Percentiles rank a stretch among this genome's conserved stretches.
phyloP scores from a whole-genome alignment of 2,113 vertebrate genomes.

The Elachura formosa region DNA sequence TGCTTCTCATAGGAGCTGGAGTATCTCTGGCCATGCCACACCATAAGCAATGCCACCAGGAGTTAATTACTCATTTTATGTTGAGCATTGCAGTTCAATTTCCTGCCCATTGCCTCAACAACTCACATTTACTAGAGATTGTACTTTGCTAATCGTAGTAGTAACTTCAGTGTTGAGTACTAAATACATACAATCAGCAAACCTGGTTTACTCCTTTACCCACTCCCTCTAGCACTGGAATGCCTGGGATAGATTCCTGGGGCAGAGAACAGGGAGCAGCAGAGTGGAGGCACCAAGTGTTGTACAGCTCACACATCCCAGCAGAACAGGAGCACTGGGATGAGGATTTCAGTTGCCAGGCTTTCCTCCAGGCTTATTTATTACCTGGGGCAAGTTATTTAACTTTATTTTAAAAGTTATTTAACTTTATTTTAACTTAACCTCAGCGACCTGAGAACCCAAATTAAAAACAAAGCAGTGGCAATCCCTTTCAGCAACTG shows the following conservation, averaged over 20 bases:
- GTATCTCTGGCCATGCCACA: background rate
- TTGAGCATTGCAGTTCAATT: background rate
- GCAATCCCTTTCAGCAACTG: background rate
- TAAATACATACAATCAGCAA: background rate
- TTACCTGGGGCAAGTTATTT: background rate
- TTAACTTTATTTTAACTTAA: no score
- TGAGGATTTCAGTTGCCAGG: background rate
- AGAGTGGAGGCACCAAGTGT: rapidly evolving
- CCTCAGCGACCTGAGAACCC: no score
- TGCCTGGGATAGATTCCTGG: background rate
- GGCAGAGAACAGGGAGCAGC: background rate
- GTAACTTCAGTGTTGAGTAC: background rate
- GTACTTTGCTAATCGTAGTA: background rate
- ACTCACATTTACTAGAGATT: background rate
- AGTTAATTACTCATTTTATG: background rate
- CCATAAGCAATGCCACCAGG: background rate
- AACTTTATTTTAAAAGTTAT: no score
- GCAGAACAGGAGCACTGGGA: background rate
- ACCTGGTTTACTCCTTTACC: background rate
- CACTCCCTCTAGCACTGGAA: background rate
- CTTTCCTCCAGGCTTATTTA: background rate
- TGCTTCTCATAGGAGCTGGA: background rate
- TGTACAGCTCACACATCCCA: background rate
- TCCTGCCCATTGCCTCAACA: background rate
- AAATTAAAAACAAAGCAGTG: background rate